A percentile compares a stretch with the other conserved stretches of the same genome.
Conservation (phyloP, 2,888 invertebrate species). For the Antitype chi region DNA sequence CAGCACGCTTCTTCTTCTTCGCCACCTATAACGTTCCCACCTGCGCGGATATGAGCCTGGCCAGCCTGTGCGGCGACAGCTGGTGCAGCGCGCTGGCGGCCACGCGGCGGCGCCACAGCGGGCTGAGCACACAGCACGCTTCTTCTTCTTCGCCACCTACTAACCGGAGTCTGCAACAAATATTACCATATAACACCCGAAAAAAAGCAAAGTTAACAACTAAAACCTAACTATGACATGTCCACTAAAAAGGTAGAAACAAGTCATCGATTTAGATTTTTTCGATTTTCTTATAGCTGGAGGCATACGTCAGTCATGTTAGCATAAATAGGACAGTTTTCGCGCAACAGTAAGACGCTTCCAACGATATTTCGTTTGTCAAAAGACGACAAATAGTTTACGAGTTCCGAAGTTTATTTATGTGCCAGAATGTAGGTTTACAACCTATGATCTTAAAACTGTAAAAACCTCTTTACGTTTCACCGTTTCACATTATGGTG, state of each 20-base stretch:
- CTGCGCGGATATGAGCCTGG: constrained; percentile 58
- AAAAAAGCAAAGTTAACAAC: not conserved
- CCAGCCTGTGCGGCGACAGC: constrained; percentile 90
- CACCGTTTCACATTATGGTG: too few relatives aligned
- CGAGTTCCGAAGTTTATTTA: not conserved
- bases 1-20: constrained; percentile 85
- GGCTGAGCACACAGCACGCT: constrained; percentile 82
- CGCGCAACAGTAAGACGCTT: too few relatives aligned
- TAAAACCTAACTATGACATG: not conserved
- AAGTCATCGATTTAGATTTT: not conserved
- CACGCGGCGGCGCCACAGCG: constrained; percentile 93
- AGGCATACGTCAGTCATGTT: too few relatives aligned
- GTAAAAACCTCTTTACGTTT: too few relatives aligned
- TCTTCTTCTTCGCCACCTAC: constrained; percentile 88
- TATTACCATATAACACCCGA: too few relatives aligned
- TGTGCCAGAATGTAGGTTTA: too few relatives aligned
- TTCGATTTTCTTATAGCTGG: too few relatives aligned
- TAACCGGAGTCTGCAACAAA: constrained; percentile 72
- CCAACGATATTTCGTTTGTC: too few relatives aligned
- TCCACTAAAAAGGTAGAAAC: not conserved
- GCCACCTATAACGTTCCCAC: too few relatives aligned
- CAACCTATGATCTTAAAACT: too few relatives aligned
- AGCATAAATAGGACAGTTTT: too few relatives aligned
- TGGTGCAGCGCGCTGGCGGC: constrained; percentile 93
- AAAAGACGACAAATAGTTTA: not conserved